Evolutionary conservation across 2,888 invertebrate genomes (phyloP), one percentile per base, ranked within the genome.

Genomic region (Autographa pulchrina): DNA sequence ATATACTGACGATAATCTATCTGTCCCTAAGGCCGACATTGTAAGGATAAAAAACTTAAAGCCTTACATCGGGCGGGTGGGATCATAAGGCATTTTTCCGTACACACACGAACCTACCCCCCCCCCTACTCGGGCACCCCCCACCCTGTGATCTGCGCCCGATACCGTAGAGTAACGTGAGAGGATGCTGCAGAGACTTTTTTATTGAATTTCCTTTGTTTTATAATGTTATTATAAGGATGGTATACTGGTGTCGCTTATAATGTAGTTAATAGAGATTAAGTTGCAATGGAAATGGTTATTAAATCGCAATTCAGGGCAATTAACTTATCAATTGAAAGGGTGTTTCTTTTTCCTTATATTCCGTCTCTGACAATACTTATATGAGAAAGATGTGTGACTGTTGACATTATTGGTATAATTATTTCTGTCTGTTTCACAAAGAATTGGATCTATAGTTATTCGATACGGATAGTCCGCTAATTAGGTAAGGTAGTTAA

Each of bases 71-170:
- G 86, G 82, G 84, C 85, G 86, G 90, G 82, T 83, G 92, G 82
- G 92, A 92, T 94, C 94, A 94, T 93, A 94, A 94, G 95, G 95
- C 94, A 95, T 95, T 95, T 95, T 95, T 95, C 94, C 94, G 93
- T 94, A 94, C 94, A 94, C 91, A 94, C 91, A 93, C 92, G 93
- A 88, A 90, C 84, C 70, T 69, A 84, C 75, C 79, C 77, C 86
- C 83, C 77, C 74, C 81, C 83, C 86, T 75, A 78, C 74, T 74
- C 77, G 25, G 63, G 2, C 85, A 86, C 83, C 83, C 83, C 80
- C 80, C 82, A 86, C 83, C 87, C 84, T 75, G 83, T 90, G 94
- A 94, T 94, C 94, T 94, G 93, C 90, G 90, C 91, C 88, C 92
- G 92, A 92, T 92, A 86, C 84, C 84, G 79, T 84, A 94, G 93